These are phyloP conservation scores for Micrastur ruficollis DNA, from an alignment of 2,797 vertebrate genomes.

Conservation along the genomic window DNA sequence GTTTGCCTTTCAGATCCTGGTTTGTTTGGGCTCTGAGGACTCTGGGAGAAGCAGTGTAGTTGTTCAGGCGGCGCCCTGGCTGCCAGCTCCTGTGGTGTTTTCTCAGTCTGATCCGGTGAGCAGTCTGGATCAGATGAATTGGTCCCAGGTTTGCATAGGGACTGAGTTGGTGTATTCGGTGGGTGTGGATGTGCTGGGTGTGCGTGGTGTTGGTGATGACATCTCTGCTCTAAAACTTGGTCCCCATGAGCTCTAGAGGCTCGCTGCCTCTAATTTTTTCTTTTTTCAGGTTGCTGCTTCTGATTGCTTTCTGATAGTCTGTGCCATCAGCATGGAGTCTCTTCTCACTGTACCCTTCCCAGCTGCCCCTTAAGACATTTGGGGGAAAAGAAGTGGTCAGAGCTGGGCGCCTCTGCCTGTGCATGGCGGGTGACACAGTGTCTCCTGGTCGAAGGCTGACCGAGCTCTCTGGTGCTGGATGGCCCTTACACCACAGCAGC, in stretches of 20 bases:
- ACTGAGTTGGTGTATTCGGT: neutral
- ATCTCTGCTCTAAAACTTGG: accelerated
- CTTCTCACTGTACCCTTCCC: neutral
- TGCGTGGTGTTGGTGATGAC: accelerated
- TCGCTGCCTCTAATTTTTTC: neutral
- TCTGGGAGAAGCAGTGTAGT: neutral
- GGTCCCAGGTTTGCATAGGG: neutral
- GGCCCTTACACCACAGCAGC: accelerated
- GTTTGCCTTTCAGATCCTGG: neutral
- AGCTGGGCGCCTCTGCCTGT: accelerated
- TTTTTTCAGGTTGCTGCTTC: neutral
- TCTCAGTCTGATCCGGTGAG: neutral
- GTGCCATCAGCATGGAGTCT: accelerated
- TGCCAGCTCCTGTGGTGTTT: neutral
- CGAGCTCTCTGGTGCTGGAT: neutral
- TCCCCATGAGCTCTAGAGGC: neutral
- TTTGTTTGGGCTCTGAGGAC: neutral
- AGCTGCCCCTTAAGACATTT: too few relatives aligned
- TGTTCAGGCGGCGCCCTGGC: neutral
- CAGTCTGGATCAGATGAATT: neutral
- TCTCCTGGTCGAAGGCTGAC: accelerated
- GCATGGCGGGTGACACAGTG: accelerated
- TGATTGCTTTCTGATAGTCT: neutral
- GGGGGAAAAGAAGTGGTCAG: neutral
- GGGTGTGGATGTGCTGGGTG: neutral